Conservation (phyloP, 2,888 invertebrate genomes). For the Erebia palarica region DNA sequence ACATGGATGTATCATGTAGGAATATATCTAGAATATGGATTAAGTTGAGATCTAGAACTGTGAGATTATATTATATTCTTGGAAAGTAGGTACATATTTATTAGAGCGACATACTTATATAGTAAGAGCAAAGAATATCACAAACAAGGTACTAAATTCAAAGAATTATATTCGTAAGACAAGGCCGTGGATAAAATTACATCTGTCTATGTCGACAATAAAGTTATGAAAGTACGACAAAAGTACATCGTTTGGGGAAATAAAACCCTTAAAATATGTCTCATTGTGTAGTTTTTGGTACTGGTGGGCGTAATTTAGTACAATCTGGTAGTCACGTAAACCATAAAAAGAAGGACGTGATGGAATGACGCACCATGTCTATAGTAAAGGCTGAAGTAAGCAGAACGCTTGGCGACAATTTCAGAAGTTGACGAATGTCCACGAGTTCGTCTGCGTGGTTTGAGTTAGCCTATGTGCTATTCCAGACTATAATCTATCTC, state of each 20-base stretch:
- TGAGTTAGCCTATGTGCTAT: too few relatives aligned
- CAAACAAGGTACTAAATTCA: constrained; percentile 9
- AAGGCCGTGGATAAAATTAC: neutral
- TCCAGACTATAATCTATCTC: too few relatives aligned
- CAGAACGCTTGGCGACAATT: neutral
- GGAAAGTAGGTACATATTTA: too few relatives aligned
- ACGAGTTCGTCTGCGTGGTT: too few relatives aligned
- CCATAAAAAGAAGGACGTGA: neutral
- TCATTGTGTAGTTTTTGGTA: constrained; percentile 11
- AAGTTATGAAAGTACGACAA: constrained; percentile 12
- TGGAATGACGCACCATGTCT: neutral
- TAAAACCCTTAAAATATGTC: constrained; percentile 15
- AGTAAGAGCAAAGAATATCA: neutral
- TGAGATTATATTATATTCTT: too few relatives aligned
- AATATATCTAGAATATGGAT: too few relatives aligned
- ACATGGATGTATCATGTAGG: too few relatives aligned
- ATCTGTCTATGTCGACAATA: constrained; percentile 12
- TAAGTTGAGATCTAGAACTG: too few relatives aligned
- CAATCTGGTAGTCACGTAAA: neutral
- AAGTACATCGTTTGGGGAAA: constrained; percentile 8
- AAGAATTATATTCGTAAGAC: neutral
- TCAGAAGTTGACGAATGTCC: too few relatives aligned
- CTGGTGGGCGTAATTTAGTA: neutral
- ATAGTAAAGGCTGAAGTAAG: too few relatives aligned
- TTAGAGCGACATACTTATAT: too few relatives aligned